Evolutionary conservation across 2,113 vertebrate genomes (phyloP), one percentile per base, ranked within the genome.

Genomic region (Limnothrissa miodon): DNA sequence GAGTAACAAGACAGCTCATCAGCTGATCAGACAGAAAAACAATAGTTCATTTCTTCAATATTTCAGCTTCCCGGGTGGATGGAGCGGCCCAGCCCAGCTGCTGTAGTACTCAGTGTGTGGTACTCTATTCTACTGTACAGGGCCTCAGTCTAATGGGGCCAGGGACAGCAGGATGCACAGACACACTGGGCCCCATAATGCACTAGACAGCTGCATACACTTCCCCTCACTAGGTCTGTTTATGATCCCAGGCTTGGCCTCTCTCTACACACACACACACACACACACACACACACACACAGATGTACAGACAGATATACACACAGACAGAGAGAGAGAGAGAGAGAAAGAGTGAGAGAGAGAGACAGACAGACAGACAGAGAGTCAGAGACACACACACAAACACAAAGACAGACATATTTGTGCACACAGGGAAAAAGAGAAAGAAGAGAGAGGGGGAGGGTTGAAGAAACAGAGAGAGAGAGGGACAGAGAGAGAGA

Each of bases 121-220:
- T n/a, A 1, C 46, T 17, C 46, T 15, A 15, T 48, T 53, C 19
- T 53, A 19, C 51, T 53, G 51, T n/a, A n/a, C 19, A 0, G 17
- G 51, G 2, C 5, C 17, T 53, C 19, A 21, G 51, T 21, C 23
- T 56, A 21, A 23, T 56, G 19, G 23, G 51, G 19, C 51, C 17
- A 15, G 1, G 3, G 46, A 2, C n/a, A 5, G 36, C 10, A 70
- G 62, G 62, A 70, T 9, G 11, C 62, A 15, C 36, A 29, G 33
- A 4, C 1, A 74, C 10, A 74, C 66, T 53, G 74, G 78, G 45
- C 80, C 80, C 80, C 70, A 53, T 88, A 88, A 89, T 90, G 82
- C 81, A 79, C 81, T 85, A 82, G 39, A 81, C 87, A 88, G 87
- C 85, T 89, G 87, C 70, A 29, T 4, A 33, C n/a, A 80, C 15